phyloP scores from a whole-genome alignment of 2,113 vertebrate genomes.

The Atrichornis clamosus region DNA sequence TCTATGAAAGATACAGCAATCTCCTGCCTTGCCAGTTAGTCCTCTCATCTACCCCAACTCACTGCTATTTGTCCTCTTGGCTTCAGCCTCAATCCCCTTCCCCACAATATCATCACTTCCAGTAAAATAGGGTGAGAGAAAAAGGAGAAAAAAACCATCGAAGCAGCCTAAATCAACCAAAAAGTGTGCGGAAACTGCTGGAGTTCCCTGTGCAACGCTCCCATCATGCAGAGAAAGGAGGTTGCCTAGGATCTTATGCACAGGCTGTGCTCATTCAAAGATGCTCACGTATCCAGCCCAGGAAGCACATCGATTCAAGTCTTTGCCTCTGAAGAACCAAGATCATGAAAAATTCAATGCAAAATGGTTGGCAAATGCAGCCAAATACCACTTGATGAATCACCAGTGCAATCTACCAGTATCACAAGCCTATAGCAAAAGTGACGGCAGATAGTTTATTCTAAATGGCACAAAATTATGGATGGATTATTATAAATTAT shows the following conservation, averaged over 20 bases:
- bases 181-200: not conserved
- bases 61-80: not conserved
- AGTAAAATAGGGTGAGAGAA: not conserved
- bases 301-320: not conserved
- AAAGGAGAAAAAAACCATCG: not conserved
- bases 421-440: not conserved
- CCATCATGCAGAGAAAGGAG: not conserved
- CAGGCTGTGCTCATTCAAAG: not conserved
- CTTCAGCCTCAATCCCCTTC: not conserved
- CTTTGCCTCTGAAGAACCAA: not conserved
- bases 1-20: slow-evolving; percentile 14
- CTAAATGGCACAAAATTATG: not conserved
- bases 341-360: not conserved
- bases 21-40: slow-evolving; percentile 14
- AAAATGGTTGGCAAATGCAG: not conserved
- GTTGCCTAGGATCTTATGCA: not conserved
- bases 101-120: not conserved
- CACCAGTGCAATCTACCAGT: not conserved
- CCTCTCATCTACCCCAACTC: not conserved
- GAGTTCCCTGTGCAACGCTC: not conserved
- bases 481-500: not conserved
- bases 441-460: not conserved
- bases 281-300: not conserved
- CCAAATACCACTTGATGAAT: not conserved
- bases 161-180: not conserved